Conservation (phyloP, 2,797 vertebrate genomes). For the Microctenopoma stevenorrisi region DNA sequence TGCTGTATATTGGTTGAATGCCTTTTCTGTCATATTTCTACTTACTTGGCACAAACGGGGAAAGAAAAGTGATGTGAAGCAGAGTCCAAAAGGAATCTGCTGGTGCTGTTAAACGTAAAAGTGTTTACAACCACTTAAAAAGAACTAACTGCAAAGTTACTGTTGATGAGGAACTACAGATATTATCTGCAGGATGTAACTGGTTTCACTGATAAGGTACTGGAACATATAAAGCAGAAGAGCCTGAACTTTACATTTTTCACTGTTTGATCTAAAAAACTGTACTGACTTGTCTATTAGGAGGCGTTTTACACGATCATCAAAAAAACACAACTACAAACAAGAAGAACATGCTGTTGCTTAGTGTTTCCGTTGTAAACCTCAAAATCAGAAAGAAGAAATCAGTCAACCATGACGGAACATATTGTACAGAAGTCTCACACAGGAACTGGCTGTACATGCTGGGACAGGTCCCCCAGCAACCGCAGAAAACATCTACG, state of each 20-base stretch:
- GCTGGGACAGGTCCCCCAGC: background rate
- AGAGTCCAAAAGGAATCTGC: background rate
- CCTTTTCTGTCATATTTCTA: too few relatives aligned
- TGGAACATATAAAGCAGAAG: background rate
- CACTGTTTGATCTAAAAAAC: background rate
- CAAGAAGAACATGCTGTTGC: background rate
- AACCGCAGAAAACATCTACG: background rate
- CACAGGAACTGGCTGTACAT: background rate
- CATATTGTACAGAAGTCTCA: background rate
- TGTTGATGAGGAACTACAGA: constrained; percentile 1
- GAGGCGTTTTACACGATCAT: background rate
- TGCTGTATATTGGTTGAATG: too few relatives aligned
- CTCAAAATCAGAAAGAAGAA: too few relatives aligned
- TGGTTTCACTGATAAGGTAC: background rate
- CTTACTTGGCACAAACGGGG: too few relatives aligned
- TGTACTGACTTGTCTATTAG: background rate
- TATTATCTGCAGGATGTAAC: constrained; percentile 30
- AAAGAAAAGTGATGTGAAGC: too few relatives aligned
- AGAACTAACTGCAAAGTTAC: constrained; percentile 1
- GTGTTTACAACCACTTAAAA: background rate
- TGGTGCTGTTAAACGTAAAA: background rate
- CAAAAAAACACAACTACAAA: background rate
- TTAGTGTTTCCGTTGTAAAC: background rate
- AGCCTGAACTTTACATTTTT: background rate
- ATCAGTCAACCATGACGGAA: background rate